These are phyloP conservation scores for Novumbra hubbsi DNA, from an alignment of 2,797 vertebrate species.

Conservation along the genomic window DNA sequence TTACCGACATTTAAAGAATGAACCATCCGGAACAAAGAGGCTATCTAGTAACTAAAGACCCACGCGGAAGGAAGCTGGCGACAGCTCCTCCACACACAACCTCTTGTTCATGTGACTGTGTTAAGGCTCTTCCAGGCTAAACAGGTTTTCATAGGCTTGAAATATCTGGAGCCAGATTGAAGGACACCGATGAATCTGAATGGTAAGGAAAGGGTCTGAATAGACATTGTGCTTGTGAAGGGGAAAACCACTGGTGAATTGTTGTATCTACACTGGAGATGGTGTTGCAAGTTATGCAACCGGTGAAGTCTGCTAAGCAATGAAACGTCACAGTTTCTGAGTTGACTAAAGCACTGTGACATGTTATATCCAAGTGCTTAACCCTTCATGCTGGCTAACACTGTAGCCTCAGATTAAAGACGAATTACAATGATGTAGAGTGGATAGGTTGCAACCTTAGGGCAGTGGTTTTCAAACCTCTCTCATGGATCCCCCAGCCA, in stretches of 20 bases:
- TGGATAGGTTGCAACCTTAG: background rate
- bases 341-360: slow-evolving; percentile 31
- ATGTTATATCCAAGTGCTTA: slow-evolving; percentile 28
- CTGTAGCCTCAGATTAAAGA: slow-evolving; percentile 9
- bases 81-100: slow-evolving; percentile 23
- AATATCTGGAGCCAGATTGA: slow-evolving; percentile 6
- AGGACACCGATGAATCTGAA: slow-evolving; percentile 12
- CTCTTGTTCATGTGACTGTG: slow-evolving; percentile 44
- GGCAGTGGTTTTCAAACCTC: too few species aligned
- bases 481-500: too few species aligned
- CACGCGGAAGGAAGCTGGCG: slow-evolving; percentile 41
- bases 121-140: slow-evolving; percentile 43
- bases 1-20: slow-evolving; percentile 44
- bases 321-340: slow-evolving; percentile 13
- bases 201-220: background rate
- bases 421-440: background rate
- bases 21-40: slow-evolving; percentile 54
- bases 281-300: slow-evolving; percentile 14
- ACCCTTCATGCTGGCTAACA: slow-evolving; percentile 21
- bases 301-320: slow-evolving; percentile 22
- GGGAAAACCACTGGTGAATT: slow-evolving; percentile 25
- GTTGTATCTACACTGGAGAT: slow-evolving; percentile 23
- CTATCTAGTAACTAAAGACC: slow-evolving; percentile 46
- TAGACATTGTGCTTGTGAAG: background rate
- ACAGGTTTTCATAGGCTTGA: slow-evolving; percentile 42